Conservation (phyloP, 2,113 vertebrate genomes). For the Clupea harengus region DNA sequence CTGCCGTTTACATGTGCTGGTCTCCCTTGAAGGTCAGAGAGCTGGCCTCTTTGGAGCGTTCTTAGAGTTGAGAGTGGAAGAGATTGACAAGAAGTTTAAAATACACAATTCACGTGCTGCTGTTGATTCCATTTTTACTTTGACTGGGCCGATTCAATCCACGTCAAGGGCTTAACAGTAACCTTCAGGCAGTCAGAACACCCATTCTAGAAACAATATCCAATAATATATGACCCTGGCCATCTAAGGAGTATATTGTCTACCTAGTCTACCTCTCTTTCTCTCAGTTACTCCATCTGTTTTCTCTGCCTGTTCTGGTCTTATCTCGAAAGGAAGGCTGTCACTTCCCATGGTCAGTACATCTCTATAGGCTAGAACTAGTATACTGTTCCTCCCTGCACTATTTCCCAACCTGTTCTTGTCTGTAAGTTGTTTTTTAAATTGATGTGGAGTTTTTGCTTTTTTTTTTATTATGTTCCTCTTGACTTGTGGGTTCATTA, state of each 20-base stretch:
- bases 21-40: background rate
- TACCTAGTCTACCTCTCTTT: background rate
- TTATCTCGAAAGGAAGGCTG: background rate
- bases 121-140: background rate
- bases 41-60: background rate
- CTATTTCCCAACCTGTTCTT: background rate
- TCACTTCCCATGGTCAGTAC: background rate
- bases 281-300: background rate
- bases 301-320: background rate
- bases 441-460: background rate
- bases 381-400: conserved; percentile 4
- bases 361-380: background rate
- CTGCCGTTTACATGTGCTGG: background rate
- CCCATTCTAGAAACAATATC: background rate
- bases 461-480: conserved; percentile 42
- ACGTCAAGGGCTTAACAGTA: background rate
- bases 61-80: background rate
- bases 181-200: background rate
- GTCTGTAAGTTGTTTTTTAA: conserved; percentile 36
- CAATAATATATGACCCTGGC: background rate
- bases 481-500: conserved; percentile 60
- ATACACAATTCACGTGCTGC: background rate
- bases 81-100: background rate
- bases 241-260: background rate
- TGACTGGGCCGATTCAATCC: background rate